These are phyloP conservation scores for Urocolius indicus DNA, from an alignment of 2,113 vertebrate species.

Conservation along the genomic window DNA sequence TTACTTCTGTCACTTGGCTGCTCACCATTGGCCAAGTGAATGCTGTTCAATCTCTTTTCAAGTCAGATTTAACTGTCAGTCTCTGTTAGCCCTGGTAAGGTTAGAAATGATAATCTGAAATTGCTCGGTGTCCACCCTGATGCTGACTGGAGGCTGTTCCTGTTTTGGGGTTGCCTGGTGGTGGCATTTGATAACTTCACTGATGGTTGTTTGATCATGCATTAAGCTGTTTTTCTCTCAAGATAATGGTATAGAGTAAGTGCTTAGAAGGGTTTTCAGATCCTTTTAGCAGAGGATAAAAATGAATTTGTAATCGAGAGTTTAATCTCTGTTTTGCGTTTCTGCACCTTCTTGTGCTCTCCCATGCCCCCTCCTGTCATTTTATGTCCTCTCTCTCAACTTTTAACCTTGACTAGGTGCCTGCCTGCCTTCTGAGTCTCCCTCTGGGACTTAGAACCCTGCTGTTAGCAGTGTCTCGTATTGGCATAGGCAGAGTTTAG, in stretches of 20 bases:
- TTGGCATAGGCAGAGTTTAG: not conserved
- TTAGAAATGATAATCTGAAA: not conserved
- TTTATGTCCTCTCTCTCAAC: not conserved
- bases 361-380: not conserved
- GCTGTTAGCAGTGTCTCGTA: not conserved
- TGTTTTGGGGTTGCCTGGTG: not conserved
- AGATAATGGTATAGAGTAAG: not conserved
- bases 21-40: not conserved
- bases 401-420: not conserved
- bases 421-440: not conserved
- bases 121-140: not conserved
- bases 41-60: not conserved
- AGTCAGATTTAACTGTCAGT: not conserved
- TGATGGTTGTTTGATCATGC: not conserved
- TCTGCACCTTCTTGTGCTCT: not conserved
- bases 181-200: not conserved
- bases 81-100: not conserved
- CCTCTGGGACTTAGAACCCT: not conserved
- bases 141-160: not conserved
- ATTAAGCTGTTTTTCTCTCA: not conserved
- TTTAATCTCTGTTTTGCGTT: not conserved
- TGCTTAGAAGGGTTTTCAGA: not conserved
- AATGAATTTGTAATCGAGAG: not conserved
- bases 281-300: not conserved
- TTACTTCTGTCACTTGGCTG: not conserved